Conservation (phyloP, 2,888 invertebrate species). For the Cryptophagus acutangulus region DNA sequence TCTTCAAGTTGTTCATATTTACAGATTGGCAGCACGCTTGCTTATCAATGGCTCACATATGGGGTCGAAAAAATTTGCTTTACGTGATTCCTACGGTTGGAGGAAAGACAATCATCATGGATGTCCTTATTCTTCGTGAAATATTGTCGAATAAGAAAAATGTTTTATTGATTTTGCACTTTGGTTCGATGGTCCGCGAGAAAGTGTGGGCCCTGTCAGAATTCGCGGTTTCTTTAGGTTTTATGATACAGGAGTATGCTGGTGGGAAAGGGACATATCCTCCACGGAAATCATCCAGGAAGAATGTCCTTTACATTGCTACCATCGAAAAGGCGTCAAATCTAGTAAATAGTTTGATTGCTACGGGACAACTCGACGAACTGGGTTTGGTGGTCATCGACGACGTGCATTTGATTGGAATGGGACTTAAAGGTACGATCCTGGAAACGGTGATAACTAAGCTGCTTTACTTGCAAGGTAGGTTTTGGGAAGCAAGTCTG, state of each 20-base stretch:
- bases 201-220: conserved; percentile 84
- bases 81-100: conserved; percentile 95
- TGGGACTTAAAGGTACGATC: conserved; percentile 75
- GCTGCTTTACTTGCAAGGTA: conserved; percentile 65
- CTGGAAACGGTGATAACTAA: conserved; percentile 83
- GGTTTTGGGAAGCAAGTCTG: conserved; percentile 30
- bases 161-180: conserved; percentile 87
- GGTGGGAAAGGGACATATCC: conserved; percentile 83
- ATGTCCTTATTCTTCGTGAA: conserved; percentile 86
- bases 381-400: conserved; percentile 81
- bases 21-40: conserved; percentile 95
- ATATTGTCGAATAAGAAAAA: conserved; percentile 74
- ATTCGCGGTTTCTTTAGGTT: conserved; percentile 81
- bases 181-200: conserved; percentile 95
- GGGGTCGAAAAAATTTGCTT: conserved; percentile 72
- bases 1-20: conserved; percentile 26
- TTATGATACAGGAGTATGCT: conserved; percentile 93
- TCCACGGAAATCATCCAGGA: conserved; percentile 66
- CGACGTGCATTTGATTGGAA: conserved; percentile 91
- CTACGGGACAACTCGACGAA: conserved; percentile 66
- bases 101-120: conserved; percentile 95
- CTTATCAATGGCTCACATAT: conserved; percentile 69
- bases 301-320: conserved; percentile 79
- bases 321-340: conserved; percentile 93
- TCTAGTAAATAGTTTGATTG: conserved; percentile 79